Conservation (phyloP, 1,140 invertebrate genomes). For the Drosophila kikkawai region DNA sequence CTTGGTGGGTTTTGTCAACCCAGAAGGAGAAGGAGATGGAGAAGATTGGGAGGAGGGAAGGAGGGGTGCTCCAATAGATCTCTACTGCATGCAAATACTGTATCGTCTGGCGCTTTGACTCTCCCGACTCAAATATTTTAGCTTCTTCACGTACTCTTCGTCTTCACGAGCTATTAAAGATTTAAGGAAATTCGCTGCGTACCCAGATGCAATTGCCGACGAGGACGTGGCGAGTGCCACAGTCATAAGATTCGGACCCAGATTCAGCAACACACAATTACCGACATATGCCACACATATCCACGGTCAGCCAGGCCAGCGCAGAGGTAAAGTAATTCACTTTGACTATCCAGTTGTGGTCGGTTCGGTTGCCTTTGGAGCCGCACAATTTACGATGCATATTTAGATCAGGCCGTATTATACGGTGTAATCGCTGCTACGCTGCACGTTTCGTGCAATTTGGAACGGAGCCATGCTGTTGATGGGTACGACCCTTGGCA, state of each 20-base stretch:
- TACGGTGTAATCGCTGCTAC: conserved; percentile 62
- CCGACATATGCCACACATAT: conserved; percentile 66
- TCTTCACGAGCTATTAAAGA: conserved; percentile 76
- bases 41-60: too few species aligned
- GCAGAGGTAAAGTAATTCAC: conserved; percentile 14
- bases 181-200: conserved; percentile 58
- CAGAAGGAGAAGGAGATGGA: neutral
- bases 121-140: conserved; percentile 19
- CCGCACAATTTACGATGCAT: conserved; percentile 36
- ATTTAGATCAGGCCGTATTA: conserved; percentile 68
- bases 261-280: conserved; percentile 12
- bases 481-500: conserved; percentile 14
- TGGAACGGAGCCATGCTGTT: conserved; percentile 50
- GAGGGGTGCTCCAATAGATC: neutral
- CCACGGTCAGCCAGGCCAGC: neutral
- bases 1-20: conserved; percentile 51
- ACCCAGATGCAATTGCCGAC: conserved; percentile 60
- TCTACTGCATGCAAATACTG: conserved; percentile 20
- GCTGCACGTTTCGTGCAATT: conserved; percentile 70
- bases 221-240: conserved; percentile 40
- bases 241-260: conserved; percentile 27
- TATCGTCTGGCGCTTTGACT: conserved; percentile 16
- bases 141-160: conserved; percentile 53
- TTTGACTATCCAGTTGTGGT: conserved; percentile 23
- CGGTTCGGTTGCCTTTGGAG: conserved; percentile 20